Evolutionary conservation across 2,113 vertebrate genomes (phyloP).

Genomic region (Reinhardtius hippoglossoides): DNA sequence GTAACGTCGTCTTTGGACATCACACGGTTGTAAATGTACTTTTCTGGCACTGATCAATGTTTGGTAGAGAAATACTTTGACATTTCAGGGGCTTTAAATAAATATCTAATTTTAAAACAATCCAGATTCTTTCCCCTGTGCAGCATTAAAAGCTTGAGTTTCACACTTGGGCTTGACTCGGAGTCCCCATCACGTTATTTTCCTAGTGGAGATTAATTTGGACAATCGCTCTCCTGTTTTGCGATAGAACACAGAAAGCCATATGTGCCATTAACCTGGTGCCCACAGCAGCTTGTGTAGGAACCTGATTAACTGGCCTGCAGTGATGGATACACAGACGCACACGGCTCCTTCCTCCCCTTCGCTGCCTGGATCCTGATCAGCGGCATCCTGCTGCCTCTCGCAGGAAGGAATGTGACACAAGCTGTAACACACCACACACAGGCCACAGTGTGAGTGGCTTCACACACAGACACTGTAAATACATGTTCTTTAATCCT

Average conservation of each 20-base stretch:
- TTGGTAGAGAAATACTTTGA: neutral
- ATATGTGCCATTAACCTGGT: conserved; percentile 56
- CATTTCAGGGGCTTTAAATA: neutral
- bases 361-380: conserved; percentile 20
- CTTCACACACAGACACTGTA: neutral
- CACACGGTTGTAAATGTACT: neutral
- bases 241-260: neutral
- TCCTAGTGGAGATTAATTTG: conserved; percentile 45
- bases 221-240: conserved; percentile 29
- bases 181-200: conserved; percentile 29
- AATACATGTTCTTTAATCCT: neutral
- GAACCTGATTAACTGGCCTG: conserved; percentile 46
- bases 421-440: conserved; percentile 30
- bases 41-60: neutral
- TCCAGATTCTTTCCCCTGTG: conserved; percentile 18
- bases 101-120: conserved; percentile 21
- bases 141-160: conserved; percentile 26
- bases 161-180: conserved; percentile 17
- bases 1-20: neutral
- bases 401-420: conserved; percentile 78
- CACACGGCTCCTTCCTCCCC: neutral
- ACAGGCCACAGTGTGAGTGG: conserved; percentile 12
- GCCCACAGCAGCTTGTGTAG: conserved; percentile 49
- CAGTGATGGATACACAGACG: conserved; percentile 43
- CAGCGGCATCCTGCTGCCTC: conserved; percentile 78